A percentile compares a stretch with the other conserved stretches of the same genome.
Conservation (phyloP, 2,113 vertebrate genomes). For the Lichenostomus cassidix region DNA sequence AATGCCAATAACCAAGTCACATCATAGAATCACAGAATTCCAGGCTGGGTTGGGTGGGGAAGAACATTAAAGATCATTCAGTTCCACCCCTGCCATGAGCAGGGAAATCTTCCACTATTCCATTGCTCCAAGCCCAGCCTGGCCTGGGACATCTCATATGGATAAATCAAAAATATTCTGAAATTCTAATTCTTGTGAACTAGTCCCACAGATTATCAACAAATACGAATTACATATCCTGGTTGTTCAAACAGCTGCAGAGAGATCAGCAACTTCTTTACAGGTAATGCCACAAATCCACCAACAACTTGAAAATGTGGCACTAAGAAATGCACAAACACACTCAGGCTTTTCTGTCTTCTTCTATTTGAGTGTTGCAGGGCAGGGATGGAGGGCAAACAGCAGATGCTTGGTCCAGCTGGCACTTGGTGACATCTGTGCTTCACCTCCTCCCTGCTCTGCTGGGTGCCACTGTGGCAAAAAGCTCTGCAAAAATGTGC, state of each 20-base stretch:
- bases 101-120: not conserved
- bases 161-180: not conserved
- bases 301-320: fast-evolving
- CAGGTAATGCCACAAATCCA: not conserved
- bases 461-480: not conserved
- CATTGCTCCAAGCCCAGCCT: not conserved
- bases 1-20: not conserved
- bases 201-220: not conserved
- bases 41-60: not conserved
- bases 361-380: not conserved
- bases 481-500: not conserved
- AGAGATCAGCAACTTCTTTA: not conserved
- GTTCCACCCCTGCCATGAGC: not conserved
- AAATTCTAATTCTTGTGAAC: not conserved
- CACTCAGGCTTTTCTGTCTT: not conserved
- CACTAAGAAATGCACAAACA: not conserved
- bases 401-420: slow-evolving; percentile 26
- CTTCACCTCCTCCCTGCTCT: not conserved
- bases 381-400: not conserved
- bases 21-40: not conserved
- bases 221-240: not conserved
- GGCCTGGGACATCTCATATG: not conserved
- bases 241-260: not conserved
- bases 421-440: slow-evolving; percentile 39
- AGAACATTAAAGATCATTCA: not conserved